Evolutionary conservation across 1,140 invertebrate species (phyloP).

Genomic region (Drosophila miranda): DNA sequence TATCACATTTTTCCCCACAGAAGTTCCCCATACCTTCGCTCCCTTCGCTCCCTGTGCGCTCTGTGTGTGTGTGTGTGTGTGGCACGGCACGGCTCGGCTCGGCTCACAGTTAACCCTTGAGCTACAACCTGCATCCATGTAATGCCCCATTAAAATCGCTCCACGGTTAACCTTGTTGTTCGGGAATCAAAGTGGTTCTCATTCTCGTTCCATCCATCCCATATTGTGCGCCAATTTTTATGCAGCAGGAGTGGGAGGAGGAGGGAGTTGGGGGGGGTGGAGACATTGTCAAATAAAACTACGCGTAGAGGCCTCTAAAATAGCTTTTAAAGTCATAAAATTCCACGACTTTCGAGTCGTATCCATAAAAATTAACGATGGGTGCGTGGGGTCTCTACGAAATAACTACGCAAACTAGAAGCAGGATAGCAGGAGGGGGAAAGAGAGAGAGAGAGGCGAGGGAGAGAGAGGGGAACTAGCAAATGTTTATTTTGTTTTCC

Average conservation of each 20-base stretch:
- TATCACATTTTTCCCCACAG: conserved; percentile 45
- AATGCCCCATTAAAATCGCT: conserved; percentile 45
- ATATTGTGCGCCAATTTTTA: conserved; percentile 73
- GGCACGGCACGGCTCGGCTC: not conserved
- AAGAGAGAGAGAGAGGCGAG: not conserved
- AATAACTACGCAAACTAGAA: conserved; percentile 9
- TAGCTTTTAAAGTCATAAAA: conserved; percentile 81
- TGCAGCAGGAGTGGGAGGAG: conserved; percentile 30
- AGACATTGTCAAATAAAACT: conserved; percentile 76
- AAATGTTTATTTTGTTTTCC: conserved; percentile 62
- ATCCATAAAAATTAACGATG: conserved; percentile 76
- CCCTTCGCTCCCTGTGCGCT: not conserved
- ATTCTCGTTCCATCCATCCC: conserved; percentile 24
- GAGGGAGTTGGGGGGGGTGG: not conserved
- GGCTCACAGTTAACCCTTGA: conserved; percentile 45
- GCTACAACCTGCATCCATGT: conserved; percentile 23
- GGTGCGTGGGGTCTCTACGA: conserved; percentile 60
- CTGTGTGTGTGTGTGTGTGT: conserved; percentile 25
- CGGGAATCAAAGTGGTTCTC: conserved; percentile 45
- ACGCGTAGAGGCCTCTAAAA: conserved; percentile 69
- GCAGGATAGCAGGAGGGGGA: conserved; percentile 8
- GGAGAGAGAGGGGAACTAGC: conserved; percentile 24
- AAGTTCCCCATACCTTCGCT: conserved; percentile 13
- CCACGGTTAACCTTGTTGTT: conserved; percentile 62
- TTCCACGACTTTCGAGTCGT: conserved; percentile 71